Base-by-base conservation (phyloP, 2,113 vertebrate genomes). In the Phycodurus eques region DNA sequence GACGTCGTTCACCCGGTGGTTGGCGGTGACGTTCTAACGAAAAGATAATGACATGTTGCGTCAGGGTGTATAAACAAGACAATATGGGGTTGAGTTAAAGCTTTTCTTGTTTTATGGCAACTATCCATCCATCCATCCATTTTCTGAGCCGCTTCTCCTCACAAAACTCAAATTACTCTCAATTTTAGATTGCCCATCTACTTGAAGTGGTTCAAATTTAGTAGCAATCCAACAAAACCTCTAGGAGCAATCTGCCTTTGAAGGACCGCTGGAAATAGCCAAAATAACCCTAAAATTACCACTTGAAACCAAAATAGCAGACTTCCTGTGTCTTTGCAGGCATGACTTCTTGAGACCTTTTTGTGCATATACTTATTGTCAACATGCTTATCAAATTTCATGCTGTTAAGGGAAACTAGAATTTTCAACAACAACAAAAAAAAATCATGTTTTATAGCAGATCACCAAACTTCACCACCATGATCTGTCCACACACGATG, bases 1-100 rank as follows among this genome's bases (percentile, higher is more conserved):
- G 75, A 98, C 87, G 0, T 99, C 97, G 0, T 97, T 98, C 71
- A 96, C 97, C 79, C 98, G 91, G 90, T 99, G 98, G 89, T 99
- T 99, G 61, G 94, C 93, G 13, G 98, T 98, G 67, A 98, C 96
- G 0, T 99, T 99, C 98, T 99, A 78, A 53, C 12, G 2, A 0
- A 31, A 68, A 70, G 39, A 67, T 68, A 57, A 77, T 44, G 42
- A 17, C 56, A 31, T 6, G 13, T 17, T 15, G 4, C 47, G 4
- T 59, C 12, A n/a, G 20, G 8, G 20, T 31, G 56, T 5, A 51
- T 7, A 20, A 8, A 22, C n/a, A 22, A 10, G 9, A 53, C 20
- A 22, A 57, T n/a, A 0, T 27, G 22, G 27, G 3, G 15, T 15
- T 0, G 12, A 13, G 47, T 57, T n/a, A 5, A 27, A 2, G 27